Evolutionary conservation across 2,888 invertebrate genomes (phyloP).

Genomic region (Pseudolycoriella hygida): DNA sequence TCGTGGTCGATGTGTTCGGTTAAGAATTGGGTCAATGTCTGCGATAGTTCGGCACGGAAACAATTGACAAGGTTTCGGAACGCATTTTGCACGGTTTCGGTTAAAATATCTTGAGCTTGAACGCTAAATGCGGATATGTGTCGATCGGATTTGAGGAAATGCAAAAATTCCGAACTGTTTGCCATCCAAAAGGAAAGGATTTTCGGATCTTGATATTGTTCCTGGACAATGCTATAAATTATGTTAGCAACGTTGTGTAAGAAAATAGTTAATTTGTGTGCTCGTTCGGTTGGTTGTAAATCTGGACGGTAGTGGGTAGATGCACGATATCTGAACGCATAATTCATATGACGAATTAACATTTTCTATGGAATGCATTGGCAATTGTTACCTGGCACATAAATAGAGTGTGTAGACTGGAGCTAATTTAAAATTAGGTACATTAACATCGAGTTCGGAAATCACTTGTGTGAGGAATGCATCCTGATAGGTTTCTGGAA

Average conservation of each 20-base stretch:
- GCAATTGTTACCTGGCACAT: conserved; percentile 50
- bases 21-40: conserved; percentile 62
- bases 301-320: conserved; percentile 90
- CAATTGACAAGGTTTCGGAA: conserved; percentile 64
- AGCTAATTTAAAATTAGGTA: conserved; percentile 84
- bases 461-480: conserved; percentile 78
- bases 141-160: conserved; percentile 89
- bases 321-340: conserved; percentile 54
- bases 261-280: conserved; percentile 76
- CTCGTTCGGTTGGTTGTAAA: conserved; percentile 77
- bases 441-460: conserved; percentile 71
- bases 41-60: conserved; percentile 65
- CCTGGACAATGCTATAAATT: conserved; percentile 71
- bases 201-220: conserved; percentile 69
- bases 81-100: conserved; percentile 84
- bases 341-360: background rate
- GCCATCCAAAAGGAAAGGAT: conserved; percentile 93
- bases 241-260: conserved; percentile 80
- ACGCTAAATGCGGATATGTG: conserved; percentile 84
- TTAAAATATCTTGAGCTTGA: conserved; percentile 83
- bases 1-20: conserved; percentile 48
- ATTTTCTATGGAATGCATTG: background rate
- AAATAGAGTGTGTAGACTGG: conserved; percentile 95
- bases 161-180: conserved; percentile 88
- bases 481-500: conserved; percentile 88